phyloP scores from a whole-genome alignment of 1,140 invertebrate species.

The Laupala kohalensis region DNA sequence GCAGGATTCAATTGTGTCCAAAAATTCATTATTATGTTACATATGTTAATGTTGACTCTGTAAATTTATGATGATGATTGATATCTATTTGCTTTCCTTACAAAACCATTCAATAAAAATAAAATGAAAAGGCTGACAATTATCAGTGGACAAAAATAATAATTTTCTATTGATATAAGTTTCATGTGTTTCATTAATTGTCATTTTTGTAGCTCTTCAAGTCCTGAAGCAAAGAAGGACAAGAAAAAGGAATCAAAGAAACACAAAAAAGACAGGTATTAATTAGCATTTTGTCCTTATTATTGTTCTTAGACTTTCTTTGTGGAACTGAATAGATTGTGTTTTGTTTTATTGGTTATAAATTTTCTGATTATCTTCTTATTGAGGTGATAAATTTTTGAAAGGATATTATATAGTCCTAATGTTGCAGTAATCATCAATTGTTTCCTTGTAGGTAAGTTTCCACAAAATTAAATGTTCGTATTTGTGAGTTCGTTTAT shows the following conservation, averaged over 20 bases:
- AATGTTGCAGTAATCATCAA: not conserved
- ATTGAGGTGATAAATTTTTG: not conserved
- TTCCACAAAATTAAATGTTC: too few relatives aligned
- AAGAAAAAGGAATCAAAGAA: constrained; percentile 16
- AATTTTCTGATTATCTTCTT: not conserved
- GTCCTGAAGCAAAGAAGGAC: constrained; percentile 11
- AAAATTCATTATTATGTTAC: too few relatives aligned
- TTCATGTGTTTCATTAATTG: too few relatives aligned
- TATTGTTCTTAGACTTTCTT: not conserved
- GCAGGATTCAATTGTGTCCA: too few relatives aligned
- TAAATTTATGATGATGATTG: too few relatives aligned
- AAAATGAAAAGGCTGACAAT: too few relatives aligned
- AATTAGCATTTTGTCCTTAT: not conserved
- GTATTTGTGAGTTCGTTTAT: too few relatives aligned
- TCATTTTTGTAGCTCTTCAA: constrained; percentile 13
- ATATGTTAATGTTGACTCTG: too few relatives aligned
- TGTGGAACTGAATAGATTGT: not conserved
- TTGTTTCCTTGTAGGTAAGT: not conserved
- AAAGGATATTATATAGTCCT: not conserved
- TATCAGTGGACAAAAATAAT: too few relatives aligned
- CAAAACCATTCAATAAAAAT: too few relatives aligned
- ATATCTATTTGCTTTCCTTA: too few relatives aligned
- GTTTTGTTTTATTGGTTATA: not conserved
- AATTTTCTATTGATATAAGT: too few relatives aligned
- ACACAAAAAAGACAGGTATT: constrained; percentile 16